Evolutionary conservation across 1,140 invertebrate species (phyloP).

Genomic region (Eueides isabella): DNA sequence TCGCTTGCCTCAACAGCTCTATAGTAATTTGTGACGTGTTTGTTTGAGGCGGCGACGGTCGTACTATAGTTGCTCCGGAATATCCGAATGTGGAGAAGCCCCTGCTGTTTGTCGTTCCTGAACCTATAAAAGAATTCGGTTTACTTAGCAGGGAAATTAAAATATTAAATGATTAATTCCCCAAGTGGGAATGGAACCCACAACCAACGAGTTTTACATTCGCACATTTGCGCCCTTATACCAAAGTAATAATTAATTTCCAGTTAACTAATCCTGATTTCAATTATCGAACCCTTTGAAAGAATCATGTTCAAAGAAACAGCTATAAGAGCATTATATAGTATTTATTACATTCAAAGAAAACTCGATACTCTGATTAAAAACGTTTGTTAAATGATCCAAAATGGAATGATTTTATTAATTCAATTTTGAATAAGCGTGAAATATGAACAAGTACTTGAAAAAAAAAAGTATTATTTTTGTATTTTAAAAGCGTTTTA

Average conservation of each 20-base stretch:
- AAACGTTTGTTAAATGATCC: neutral
- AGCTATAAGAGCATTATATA: conserved; percentile 2
- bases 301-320: neutral
- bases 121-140: conserved; percentile 46
- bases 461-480: no score
- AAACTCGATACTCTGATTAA: neutral
- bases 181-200: no score
- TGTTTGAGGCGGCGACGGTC: conserved; percentile 63
- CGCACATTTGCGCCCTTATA: no score
- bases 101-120: conserved; percentile 63
- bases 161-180: no score
- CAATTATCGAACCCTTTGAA: neutral
- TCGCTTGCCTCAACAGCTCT: conserved; percentile 61
- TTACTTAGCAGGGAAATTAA: no score
- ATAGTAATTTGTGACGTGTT: conserved; percentile 71
- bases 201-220: no score
- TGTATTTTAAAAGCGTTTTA: no score
- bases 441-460: no score
- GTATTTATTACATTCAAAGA: conserved; percentile 3
- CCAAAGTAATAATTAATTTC: no score
- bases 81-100: conserved; percentile 84
- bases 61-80: conserved; percentile 73
- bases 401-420: neutral
- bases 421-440: no score
- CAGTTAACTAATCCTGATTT: neutral